These are phyloP conservation scores for Diabrotica virgifera DNA, from an alignment of 1,140 invertebrate genomes.

Conservation along the genomic window DNA sequence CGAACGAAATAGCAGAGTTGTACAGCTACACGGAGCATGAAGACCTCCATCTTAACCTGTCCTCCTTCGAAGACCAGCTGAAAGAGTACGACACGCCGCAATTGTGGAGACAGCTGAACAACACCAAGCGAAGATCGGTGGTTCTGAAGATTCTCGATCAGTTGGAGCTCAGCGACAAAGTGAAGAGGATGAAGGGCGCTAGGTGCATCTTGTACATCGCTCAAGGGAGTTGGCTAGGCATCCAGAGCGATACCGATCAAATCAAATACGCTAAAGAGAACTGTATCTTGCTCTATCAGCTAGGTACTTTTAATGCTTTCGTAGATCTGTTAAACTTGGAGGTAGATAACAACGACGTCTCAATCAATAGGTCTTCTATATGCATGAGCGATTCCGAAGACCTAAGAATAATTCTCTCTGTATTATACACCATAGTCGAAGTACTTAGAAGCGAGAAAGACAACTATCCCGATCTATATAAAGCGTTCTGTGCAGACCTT, in stretches of 20 bases:
- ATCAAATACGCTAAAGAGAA: conserved; percentile 76
- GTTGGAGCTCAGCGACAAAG: conserved; percentile 80
- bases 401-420: conserved; percentile 85
- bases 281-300: conserved; percentile 82
- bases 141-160: conserved; percentile 85
- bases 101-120: conserved; percentile 73
- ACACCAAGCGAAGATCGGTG: conserved; percentile 65
- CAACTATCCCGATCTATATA: conserved; percentile 42
- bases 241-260: conserved; percentile 87
- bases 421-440: conserved; percentile 93
- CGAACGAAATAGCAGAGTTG: conserved; percentile 91
- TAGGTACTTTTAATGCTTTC: conserved; percentile 85
- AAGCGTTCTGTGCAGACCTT: conserved; percentile 17
- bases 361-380: conserved; percentile 53
- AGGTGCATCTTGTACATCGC: conserved; percentile 87
- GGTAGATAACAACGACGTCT: conserved; percentile 63
- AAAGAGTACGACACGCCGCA: conserved; percentile 67
- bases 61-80: conserved; percentile 86
- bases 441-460: conserved; percentile 72
- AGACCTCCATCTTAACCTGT: conserved; percentile 87
- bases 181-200: conserved; percentile 78
- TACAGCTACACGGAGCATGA: conserved; percentile 95
- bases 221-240: conserved; percentile 92
- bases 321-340: conserved; percentile 91
- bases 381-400: conserved; percentile 89